These are phyloP conservation scores for Octopus sinensis DNA, from an alignment of 1,140 invertebrate species.

Conservation along the genomic window DNA sequence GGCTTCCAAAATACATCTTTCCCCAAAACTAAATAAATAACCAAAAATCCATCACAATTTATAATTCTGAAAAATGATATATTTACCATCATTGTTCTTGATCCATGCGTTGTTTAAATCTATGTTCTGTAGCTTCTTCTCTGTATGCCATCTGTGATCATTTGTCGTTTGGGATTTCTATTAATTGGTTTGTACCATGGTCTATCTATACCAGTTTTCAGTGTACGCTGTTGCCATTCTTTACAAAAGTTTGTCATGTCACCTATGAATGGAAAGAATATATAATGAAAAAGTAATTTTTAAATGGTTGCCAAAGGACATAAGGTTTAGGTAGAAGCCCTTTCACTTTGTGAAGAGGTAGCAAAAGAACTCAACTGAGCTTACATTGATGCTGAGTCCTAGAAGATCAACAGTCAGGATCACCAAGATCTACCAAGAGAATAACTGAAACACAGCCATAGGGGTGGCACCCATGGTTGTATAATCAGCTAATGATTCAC, in stretches of 20 bases:
- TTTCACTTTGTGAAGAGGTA: too few species aligned
- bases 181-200: neutral
- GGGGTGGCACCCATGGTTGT: too few species aligned
- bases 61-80: too few species aligned
- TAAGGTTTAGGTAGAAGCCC: neutral
- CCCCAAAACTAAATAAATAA: too few species aligned
- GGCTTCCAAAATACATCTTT: too few species aligned
- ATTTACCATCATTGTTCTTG: neutral
- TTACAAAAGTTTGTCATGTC: neutral
- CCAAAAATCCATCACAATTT: too few species aligned
- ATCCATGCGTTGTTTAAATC: neutral
- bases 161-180: neutral
- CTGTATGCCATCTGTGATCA: constrained; percentile 4
- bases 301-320: neutral
- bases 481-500: too few species aligned
- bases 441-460: too few species aligned
- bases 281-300: neutral
- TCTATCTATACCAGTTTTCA: neutral
- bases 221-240: constrained; percentile 2
- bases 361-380: too few species aligned
- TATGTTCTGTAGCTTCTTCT: constrained; percentile 4
- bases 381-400: too few species aligned
- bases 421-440: too few species aligned
- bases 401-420: too few species aligned
- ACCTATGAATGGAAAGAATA: neutral